phyloP scores from a whole-genome alignment of 1,140 invertebrate genomes.

The Drosophila oshimai region DNA sequence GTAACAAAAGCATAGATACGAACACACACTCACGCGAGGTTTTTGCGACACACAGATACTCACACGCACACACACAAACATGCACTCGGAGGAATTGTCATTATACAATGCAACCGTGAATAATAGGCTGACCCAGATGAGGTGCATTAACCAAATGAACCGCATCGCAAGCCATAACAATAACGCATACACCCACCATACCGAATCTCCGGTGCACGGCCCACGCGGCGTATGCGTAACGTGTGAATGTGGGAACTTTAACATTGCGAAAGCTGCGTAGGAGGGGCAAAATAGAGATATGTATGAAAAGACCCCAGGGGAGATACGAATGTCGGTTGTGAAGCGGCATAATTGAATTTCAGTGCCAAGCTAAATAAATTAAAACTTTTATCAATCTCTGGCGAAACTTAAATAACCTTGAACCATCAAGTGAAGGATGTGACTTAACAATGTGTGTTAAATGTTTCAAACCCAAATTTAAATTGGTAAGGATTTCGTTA shows the following conservation, averaged over 20 bases:
- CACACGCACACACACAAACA: neutral
- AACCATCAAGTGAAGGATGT: neutral
- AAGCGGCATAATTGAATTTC: neutral
- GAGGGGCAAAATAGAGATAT: neutral
- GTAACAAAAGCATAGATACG: conserved; percentile 41
- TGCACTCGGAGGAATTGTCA: conserved; percentile 30
- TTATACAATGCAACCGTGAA: conserved; percentile 63
- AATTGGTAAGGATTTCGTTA: too few relatives aligned
- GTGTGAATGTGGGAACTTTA: conserved; percentile 11
- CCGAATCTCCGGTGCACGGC: neutral
- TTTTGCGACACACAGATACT: neutral
- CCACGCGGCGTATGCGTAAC: conserved; percentile 54
- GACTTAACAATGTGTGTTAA: neutral
- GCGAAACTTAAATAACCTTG: neutral
- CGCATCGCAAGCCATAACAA: conserved; percentile 62
- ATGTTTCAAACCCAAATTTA: neutral
- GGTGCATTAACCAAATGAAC: conserved; percentile 79
- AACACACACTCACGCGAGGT: neutral
- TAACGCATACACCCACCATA: conserved; percentile 4
- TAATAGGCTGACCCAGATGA: conserved; percentile 64
- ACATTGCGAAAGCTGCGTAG: neutral
- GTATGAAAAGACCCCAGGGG: neutral
- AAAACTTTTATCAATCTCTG: neutral
- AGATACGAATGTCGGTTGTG: neutral
- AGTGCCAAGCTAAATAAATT: conserved; percentile 1